A percentile compares a stretch with the other conserved stretches of the same genome.
These are phyloP conservation scores for Lacanobia wlatinum DNA, from an alignment of 2,888 invertebrate genomes.

Conservation along the genomic window DNA sequence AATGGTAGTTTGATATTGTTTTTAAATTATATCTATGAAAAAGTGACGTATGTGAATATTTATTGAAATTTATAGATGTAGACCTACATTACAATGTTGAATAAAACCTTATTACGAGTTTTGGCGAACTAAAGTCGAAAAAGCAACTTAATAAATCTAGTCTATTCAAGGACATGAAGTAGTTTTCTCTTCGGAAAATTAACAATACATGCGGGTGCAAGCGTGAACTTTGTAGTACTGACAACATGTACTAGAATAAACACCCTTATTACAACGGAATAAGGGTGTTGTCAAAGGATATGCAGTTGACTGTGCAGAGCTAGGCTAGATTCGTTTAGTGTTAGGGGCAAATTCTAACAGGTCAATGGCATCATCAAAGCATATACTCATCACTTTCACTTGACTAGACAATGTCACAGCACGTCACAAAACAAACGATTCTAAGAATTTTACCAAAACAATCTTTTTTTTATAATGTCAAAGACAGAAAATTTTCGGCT, in stretches of 20 bases:
- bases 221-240: slow-evolving; percentile 2
- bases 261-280: slow-evolving; percentile 13
- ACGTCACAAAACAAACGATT: slow-evolving; percentile 20
- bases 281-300: background rate
- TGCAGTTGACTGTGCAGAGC: background rate
- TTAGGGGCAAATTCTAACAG: slow-evolving; percentile 31
- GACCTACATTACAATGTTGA: background rate
- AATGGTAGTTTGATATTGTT: too few relatives aligned
- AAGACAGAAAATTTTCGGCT: too few relatives aligned
- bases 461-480: background rate
- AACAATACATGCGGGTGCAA: slow-evolving; percentile 35
- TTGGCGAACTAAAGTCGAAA: background rate
- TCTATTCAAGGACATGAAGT: slow-evolving; percentile 29
- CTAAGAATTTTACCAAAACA: background rate
- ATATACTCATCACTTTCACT: slow-evolving; percentile 46
- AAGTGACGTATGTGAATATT: background rate
- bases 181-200: slow-evolving; percentile 39
- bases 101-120: background rate
- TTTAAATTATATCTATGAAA: too few relatives aligned
- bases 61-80: background rate
- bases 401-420: slow-evolving; percentile 24
- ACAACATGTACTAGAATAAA: background rate
- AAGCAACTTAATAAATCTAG: background rate
- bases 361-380: slow-evolving; percentile 38
- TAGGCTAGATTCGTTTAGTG: slow-evolving; percentile 4